Percentiles rank a stretch among this genome's conserved stretches.
These are phyloP conservation scores for Chloromyia formosa DNA, from an alignment of 2,888 invertebrate species.

Conservation along the genomic window DNA sequence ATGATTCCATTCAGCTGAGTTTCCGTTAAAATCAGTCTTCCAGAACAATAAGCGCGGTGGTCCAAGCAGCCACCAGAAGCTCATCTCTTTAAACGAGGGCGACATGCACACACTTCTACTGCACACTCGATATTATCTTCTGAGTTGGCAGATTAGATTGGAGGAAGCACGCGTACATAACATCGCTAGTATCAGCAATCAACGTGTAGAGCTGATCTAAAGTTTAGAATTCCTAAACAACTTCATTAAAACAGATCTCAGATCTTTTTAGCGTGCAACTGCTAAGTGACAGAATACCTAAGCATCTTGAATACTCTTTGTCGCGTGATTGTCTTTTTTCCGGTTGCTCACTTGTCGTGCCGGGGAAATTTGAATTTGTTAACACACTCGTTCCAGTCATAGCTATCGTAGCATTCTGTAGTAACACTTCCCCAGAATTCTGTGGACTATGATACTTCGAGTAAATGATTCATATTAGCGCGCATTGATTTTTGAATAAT, in stretches of 20 bases:
- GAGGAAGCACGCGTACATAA: not conserved
- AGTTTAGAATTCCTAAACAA: constrained; percentile 20
- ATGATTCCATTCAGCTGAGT: constrained; percentile 22
- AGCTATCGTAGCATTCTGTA: not conserved
- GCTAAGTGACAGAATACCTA: not conserved
- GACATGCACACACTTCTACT: not conserved
- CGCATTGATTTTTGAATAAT: constrained; percentile 8
- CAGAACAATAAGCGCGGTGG: not conserved
- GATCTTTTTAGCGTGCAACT: not conserved
- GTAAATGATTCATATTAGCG: constrained; percentile 27
- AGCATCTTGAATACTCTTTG: not conserved
- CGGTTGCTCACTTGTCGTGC: constrained; percentile 14
- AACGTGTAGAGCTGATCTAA: too few relatives aligned
- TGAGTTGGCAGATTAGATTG: not conserved
- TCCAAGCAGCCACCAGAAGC: not conserved
- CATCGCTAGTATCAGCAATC: too few relatives aligned
- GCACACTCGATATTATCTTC: not conserved
- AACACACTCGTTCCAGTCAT: not conserved
- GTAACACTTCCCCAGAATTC: constrained; percentile 14
- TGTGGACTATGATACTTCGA: not conserved
- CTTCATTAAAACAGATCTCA: constrained; percentile 29
- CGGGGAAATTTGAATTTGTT: constrained; percentile 31
- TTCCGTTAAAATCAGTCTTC: constrained; percentile 13
- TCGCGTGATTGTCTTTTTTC: constrained; percentile 16
- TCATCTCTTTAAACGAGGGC: not conserved